Base-by-base conservation (phyloP, 1,140 invertebrate species). In the Drosophila chauvacae region DNA sequence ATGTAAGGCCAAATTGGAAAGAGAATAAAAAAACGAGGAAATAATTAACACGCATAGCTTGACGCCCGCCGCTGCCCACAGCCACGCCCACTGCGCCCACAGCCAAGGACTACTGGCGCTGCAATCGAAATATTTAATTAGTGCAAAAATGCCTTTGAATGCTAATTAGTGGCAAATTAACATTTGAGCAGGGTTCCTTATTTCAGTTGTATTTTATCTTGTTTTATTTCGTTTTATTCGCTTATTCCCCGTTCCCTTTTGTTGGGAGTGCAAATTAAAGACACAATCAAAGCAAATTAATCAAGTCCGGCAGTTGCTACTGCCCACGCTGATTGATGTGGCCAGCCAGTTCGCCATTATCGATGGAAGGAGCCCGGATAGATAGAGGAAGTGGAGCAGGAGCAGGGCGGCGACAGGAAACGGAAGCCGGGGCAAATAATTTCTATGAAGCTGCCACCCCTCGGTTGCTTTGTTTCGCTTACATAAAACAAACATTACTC, bases 121-220 rank as follows among this genome's bases (percentile, higher is more conserved):
- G 85, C 82, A 88, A 88, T 90, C 81, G 85, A 88, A 88, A 88
- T 88, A 90, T 88, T 88, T 88, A 88, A 88, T 88, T 88, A 88
- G 85, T 85, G 86, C 85, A 80, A 85, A 88, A 88, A 88, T 84
- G 81, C 85, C 79, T 88, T 88, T 88, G 81, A 90, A 85, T 88
- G 85, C 85, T 88, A 88, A 88, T 88, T 88, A 88, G 85, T 90
- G 85, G 85, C 85, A 90, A 88, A 88, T 88, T 88, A 81, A 88
- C 85, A 85, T 90, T 90, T 75, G 70, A 81, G 66, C 56, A 63
- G 69, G 20, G 62, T 55, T 53, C 70, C 56, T 71, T 48, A 56
- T 59, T 48, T 47, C 55, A 58, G 41, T 48, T 73, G 61, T 64
- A 18, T 35, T 53, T 63, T 79, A 41, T 78, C 47, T 48, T 41